Evolutionary conservation across 2,888 invertebrate species (phyloP), one percentile per base, ranked within the genome.

Genomic region (Pseudoips prasinana): DNA sequence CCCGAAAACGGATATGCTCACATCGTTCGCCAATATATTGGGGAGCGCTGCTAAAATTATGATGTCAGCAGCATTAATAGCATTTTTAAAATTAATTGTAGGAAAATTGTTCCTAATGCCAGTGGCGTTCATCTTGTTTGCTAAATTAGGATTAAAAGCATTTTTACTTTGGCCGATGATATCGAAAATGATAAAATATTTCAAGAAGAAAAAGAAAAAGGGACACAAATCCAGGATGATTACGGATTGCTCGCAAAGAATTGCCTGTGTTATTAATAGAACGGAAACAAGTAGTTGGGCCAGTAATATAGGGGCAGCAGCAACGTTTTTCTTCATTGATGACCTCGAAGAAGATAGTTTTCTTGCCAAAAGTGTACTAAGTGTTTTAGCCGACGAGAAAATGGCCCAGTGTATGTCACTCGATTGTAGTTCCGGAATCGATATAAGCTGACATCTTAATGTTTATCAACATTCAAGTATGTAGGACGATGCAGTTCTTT

Each of bases 41-140:
- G 79, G 79, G 2, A 89, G 82, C 47, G 83, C 85, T 20, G 86
- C 87, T 3, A 89, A 89, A 59, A 87, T 89, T 33, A 75, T 89
- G 78, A 52, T 89, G 42, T 84, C 89, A 1, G 79, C 73, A 11
- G 79, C 85, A 23, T 66, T 80, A 27, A 84, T 89, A 39, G 68
- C 76, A 10, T 65, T 86, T 39, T 46, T 89, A 10, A 89, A 89
- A 60, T 50, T 87, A 30, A 49, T 88, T 22, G 74, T 69, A 9
- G 82, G 79, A 9, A 89, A 89, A 64, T 52, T 89, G 32, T 59
- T 89, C 42, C 55, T 89, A 10, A 48, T 87, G 28, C 89, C 89
- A 1, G 43, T 86, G 10, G 65, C 78, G 17, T 55, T 86, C 14
- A 67, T 85, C 39, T 44, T 88, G 20, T 51, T 85, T 10, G 71